Evolutionary conservation across 2,888 invertebrate species (phyloP).

Genomic region (Unio delphinus): DNA sequence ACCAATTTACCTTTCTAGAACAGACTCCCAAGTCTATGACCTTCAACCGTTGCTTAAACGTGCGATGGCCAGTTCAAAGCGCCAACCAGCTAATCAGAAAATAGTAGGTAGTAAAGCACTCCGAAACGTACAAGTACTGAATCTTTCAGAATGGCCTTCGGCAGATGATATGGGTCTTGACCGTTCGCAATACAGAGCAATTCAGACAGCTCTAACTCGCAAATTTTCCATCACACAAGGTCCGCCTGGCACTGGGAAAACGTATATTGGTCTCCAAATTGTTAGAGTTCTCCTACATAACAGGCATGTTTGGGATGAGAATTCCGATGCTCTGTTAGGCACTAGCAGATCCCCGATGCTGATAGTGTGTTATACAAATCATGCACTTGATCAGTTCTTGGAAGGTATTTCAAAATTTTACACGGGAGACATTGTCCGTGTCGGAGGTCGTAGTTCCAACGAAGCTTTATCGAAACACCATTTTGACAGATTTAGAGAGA

Average conservation of each 20-base stretch:
- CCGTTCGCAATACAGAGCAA: constrained; percentile 60
- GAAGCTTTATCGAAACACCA: constrained; percentile 27
- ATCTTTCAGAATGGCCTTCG: constrained; percentile 27
- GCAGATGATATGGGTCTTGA: constrained; percentile 56
- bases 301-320: constrained; percentile 66
- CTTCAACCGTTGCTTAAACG: constrained; percentile 48
- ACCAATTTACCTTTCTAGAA: constrained; percentile 36
- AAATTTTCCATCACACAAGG: constrained; percentile 72
- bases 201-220: constrained; percentile 60
- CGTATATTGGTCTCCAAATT: constrained; percentile 84
- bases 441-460: constrained; percentile 59
- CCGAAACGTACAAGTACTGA: constrained; percentile 13
- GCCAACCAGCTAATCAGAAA: constrained; percentile 9
- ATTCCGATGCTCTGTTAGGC: constrained; percentile 13
- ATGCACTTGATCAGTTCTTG: constrained; percentile 68
- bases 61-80: constrained; percentile 23
- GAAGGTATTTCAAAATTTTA: constrained; percentile 56
- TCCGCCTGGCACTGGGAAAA: constrained; percentile 91
- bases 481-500: neutral
- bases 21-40: constrained; percentile 23
- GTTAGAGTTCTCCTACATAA: constrained; percentile 79
- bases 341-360: constrained; percentile 57
- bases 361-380: constrained; percentile 68
- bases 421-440: constrained; percentile 49
- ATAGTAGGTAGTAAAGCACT: constrained; percentile 23